Base-by-base conservation (phyloP, 2,113 vertebrate genomes). In the Ochotona curzoniae region DNA sequence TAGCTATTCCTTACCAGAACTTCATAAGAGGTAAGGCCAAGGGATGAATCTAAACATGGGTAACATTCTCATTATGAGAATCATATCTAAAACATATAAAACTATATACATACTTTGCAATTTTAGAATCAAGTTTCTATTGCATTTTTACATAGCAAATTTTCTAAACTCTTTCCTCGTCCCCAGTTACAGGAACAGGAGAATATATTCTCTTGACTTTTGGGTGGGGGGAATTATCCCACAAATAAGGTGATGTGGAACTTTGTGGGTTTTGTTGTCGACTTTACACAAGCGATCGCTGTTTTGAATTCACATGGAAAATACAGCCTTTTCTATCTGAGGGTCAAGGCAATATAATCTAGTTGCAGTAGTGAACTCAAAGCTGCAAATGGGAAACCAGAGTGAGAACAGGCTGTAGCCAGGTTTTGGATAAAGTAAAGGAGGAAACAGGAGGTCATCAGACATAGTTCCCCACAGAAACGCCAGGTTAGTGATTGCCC, bases 1-100 rank as follows among this genome's bases (percentile, higher is more conserved):
- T 61, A 76, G 79, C n/a, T 80, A 88, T 96, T 66, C 38, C 54
- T 94, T 47, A 60, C 74, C 88, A 86, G 83, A 91, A 89, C 85
- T 89, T 93, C 88, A 44, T 47, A 94, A 83, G 57, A 92, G 70
- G 64, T 70, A 20, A 73, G 93, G 83, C 80, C 51, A 88, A 83
- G 61, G 75, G 88, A 89, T 71, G 78, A 91, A 93, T 91, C 79
- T 93, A 78, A 89, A 78, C 70, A 73, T 61, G 47, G 17, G 83
- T 86, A 44, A 90, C 81, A 64, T 44, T 81, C 74, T 70, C n/a
- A 83, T 21, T 35, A 57, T 75, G 30, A 89, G 28, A 69, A 26
- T 18, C 76, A 75, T 35, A 49, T 14, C 82, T 75, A 69, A 84
- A 84, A 60, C 8, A 93, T 18, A 35, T 47, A 32, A 76, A 66